phyloP scores from a whole-genome alignment of 2,797 vertebrate species.

The Catamblyrhynchus diadema region DNA sequence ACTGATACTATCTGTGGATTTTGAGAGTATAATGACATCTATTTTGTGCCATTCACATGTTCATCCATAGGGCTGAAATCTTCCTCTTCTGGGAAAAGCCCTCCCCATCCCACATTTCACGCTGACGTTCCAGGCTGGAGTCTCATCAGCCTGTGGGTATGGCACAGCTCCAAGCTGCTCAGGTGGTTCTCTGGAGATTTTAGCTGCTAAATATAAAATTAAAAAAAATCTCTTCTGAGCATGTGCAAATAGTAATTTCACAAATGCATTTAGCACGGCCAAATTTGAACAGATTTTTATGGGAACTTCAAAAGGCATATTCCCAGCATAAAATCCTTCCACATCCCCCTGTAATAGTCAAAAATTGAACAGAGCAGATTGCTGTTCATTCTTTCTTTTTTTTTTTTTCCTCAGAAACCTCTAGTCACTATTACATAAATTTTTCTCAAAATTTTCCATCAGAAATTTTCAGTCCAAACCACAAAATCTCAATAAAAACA shows the following conservation, averaged over 20 bases:
- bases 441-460: background rate
- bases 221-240: background rate
- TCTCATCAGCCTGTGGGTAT: background rate
- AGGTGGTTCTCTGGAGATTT: conserved; percentile 21
- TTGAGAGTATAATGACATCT: background rate
- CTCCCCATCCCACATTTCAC: background rate
- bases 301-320: conserved; percentile 22
- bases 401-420: background rate
- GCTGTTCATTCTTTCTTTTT: background rate
- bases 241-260: conserved; percentile 12
- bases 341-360: background rate
- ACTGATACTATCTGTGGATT: background rate
- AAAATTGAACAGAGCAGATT: conserved; percentile 8
- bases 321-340: background rate
- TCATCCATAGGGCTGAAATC: background rate
- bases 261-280: background rate
- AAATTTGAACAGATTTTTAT: conserved; percentile 37
- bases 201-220: conserved; percentile 14
- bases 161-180: conserved; percentile 8
- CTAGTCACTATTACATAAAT: background rate
- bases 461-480: background rate
- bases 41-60: background rate
- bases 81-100: background rate
- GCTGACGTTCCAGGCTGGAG: background rate
- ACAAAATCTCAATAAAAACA: background rate